Percentiles rank a stretch among this genome's conserved stretches.
Conservation (phyloP, 30 jellyfish, hydroid and myxozoan species). For the Hydractinia symbiolongicarpus region DNA sequence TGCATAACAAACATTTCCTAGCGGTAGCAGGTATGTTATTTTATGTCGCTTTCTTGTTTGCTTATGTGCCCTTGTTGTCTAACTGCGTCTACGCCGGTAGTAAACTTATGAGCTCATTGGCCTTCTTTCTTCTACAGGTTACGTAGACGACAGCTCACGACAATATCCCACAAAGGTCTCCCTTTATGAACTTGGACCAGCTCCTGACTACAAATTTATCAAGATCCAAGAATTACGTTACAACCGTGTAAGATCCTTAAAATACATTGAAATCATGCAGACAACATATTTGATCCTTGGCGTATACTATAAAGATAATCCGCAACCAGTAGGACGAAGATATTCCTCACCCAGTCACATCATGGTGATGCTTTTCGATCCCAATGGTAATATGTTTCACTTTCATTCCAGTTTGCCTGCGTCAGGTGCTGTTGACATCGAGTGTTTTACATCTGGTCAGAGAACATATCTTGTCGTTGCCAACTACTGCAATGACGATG, state of each 20-base stretch:
- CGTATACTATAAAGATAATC: neutral
- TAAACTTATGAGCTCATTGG: neutral
- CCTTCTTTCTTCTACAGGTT: conserved; percentile 19
- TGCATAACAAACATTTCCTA: conserved; percentile 7
- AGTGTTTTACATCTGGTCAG: conserved; percentile 11
- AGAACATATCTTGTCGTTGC: conserved; percentile 45
- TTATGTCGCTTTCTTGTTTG: neutral
- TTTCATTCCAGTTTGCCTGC: conserved; percentile 55
- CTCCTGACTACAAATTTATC: neutral
- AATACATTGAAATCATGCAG: conserved; percentile 27
- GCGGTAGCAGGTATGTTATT: conserved; percentile 10
- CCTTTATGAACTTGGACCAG: conserved; percentile 39
- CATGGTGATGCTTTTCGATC: conserved; percentile 35
- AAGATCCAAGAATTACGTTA: conserved; percentile 36
- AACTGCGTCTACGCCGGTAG: neutral
- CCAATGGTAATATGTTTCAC: conserved; percentile 23
- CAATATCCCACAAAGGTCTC: conserved; percentile 16
- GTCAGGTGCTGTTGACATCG: conserved; percentile 54
- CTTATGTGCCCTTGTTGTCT: neutral
- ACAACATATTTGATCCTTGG: conserved; percentile 55
- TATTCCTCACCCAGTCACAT: conserved; percentile 37
- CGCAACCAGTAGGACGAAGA: neutral
- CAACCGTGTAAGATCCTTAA: conserved; percentile 45
- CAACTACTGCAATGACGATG: conserved; percentile 30
- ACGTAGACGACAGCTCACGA: conserved; percentile 20